Base-by-base conservation (phyloP, 2,113 vertebrate species). In the Neogobius melanostomus region DNA sequence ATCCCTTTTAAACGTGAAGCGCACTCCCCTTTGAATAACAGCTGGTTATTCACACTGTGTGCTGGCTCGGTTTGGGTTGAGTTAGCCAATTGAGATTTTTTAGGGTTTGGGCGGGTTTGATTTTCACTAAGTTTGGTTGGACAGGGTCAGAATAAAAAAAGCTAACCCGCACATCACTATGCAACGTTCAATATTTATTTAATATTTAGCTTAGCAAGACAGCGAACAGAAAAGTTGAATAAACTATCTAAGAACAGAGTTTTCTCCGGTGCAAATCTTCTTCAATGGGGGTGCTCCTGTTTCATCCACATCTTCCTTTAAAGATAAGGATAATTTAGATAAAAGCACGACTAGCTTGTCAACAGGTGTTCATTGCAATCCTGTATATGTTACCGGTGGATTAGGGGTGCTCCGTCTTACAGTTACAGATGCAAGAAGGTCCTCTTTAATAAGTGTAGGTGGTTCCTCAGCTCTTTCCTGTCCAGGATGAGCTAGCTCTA, bases 401-500 rank as follows among this genome's bases (percentile, higher is more conserved):
- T 83, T 83, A 49, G 77, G 54, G 47, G 76, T 11, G 56, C 76
- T 86, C 43, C 68, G 81, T 66, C 75, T 70, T 17, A 72, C 74
- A 57, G 79, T 65, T 70, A 78, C 85, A 47, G 88, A 81, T 64
- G 87, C 84, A 28, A 95, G 93, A 5, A 94, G 94, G 67, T 98
- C 97, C 86, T 99, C 97, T 85, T 99, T 99, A 44, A 95, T 98
- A 52, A 99, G 94, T 80, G 96, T 99, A 1, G 97, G 97, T 67
- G 97, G 97, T 85, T 98, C 97, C 9, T 99, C 97, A n/a, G 96
- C 95, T 10, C 95, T 94, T 81, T 98, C 96, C 0, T 94, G 95
- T 68, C 94, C 93, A 77, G 94, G 93, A 77, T 95, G 86, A 69
- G 95, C 93, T 14, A 96, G 93, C 78, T 97, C 97, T 97, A 88